Base-by-base conservation (phyloP, 2,888 invertebrate genomes). In the Meiosimyza decipiens region DNA sequence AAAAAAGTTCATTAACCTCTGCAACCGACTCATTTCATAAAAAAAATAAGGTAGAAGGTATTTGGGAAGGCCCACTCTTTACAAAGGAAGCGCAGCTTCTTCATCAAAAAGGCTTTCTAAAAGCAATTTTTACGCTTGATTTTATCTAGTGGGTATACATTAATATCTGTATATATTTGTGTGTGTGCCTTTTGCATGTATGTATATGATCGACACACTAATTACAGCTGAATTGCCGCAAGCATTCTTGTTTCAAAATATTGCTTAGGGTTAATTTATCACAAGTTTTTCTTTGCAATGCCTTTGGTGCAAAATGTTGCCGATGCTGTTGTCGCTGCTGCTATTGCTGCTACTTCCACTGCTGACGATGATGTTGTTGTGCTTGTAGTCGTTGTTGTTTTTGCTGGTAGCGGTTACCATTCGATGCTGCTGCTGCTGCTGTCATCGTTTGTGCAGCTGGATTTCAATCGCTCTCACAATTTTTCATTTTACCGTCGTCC, bases 211-310 rank as follows among this genome's bases (percentile, higher is more conserved):
- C 71, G 74, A 73, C 67, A 74, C 74, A 74, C 76, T 84, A 84
- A 84, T 84, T 84, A 85, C 84, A 85, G 82, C 80, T 82, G 85
- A 82, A 82, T 81, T 77, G 78, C 82, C 79, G 74, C 71, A 71
- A 76, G 78, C 79, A 71, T 68, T 73, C 77, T 80, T 83, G 84
- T 82, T 84, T 84, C 84, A 83, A 84, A 82, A 83, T 82, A 79
- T 72, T 51, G 71, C 84, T 74, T n/a, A 62, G 16, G 80, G 84
- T 79, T 75, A 83, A 84, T 85, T 85, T 84, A 85, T 84, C 85
- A 85, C 84, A 84, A 84, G 85, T 85, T 84, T 85, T 85, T 84
- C 85, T 84, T 84, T 84, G 82, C 80, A 78, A 77, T 65, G 82
- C 84, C 79, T 68, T 22, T 22, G 73, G 85, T 79, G 78, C 77